These are phyloP conservation scores for Perca schrenkii DNA, from an alignment of 2,113 vertebrate genomes.

Conservation along the genomic window DNA sequence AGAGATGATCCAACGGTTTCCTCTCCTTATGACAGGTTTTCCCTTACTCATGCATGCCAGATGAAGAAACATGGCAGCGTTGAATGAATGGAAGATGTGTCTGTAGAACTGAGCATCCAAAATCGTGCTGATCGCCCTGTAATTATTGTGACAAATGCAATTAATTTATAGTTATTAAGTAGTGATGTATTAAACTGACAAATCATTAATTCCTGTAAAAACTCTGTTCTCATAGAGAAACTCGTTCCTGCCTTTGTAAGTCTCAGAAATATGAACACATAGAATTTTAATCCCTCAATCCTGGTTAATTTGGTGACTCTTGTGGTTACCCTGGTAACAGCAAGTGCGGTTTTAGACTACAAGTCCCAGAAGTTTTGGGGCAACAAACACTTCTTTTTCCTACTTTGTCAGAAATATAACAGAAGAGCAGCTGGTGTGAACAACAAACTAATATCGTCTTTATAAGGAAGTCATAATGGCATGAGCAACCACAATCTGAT, in stretches of 20 bases:
- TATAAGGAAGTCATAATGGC: no score
- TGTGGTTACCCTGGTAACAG: not conserved
- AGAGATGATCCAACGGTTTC: slow-evolving; percentile 55
- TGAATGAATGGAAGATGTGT: slow-evolving; percentile 63
- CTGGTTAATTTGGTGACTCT: not conserved
- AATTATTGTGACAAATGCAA: slow-evolving; percentile 33
- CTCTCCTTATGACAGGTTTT: slow-evolving; percentile 56
- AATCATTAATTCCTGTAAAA: not conserved
- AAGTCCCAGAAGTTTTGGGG: not conserved
- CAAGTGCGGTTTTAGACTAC: not conserved
- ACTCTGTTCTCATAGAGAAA: not conserved
- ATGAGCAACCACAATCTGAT: not conserved
- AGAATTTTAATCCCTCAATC: not conserved
- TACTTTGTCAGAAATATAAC: not conserved
- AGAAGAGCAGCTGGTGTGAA: not conserved
- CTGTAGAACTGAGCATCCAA: not conserved
- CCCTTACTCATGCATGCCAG: slow-evolving; percentile 59
- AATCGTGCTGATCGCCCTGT: slow-evolving; percentile 8
- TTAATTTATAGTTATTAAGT: not conserved
- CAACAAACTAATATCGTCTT: not conserved
- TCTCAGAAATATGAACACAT: not conserved
- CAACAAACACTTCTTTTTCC: not conserved
- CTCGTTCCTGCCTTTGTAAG: not conserved
- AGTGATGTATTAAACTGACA: not conserved
- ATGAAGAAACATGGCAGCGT: slow-evolving; percentile 19